Evolutionary conservation across 2,888 invertebrate species (phyloP).

Genomic region (Leptothorax acervorum): DNA sequence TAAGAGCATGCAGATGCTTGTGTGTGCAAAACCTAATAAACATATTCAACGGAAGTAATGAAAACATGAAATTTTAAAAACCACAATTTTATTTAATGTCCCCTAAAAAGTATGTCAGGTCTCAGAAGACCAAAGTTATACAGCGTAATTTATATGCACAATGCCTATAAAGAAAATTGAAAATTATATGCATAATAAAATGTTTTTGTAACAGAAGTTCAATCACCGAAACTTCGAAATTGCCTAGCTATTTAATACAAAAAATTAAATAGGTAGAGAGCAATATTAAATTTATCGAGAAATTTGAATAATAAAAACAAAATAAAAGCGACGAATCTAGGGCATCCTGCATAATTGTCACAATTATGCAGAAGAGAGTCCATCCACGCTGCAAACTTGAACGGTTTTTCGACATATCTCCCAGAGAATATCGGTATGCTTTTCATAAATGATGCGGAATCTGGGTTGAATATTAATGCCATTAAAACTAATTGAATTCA

Average conservation of each 20-base stretch:
- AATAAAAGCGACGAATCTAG: background rate
- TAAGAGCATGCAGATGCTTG: background rate
- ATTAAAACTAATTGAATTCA: constrained; percentile 35
- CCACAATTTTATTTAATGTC: background rate
- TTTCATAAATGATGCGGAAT: background rate
- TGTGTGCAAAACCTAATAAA: background rate
- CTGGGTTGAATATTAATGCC: background rate
- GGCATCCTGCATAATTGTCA: background rate
- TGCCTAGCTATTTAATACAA: background rate
- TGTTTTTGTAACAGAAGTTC: background rate
- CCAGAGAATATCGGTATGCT: background rate
- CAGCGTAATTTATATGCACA: constrained; percentile 19
- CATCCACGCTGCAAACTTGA: background rate
- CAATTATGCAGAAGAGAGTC: background rate
- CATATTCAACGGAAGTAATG: background rate
- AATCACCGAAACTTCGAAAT: background rate
- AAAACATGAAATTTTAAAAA: constrained; percentile 10
- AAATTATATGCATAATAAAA: constrained; percentile 7
- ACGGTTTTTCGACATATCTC: background rate
- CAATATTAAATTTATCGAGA: background rate
- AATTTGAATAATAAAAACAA: background rate
- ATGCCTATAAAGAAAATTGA: background rate
- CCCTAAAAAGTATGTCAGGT: constrained; percentile 4
- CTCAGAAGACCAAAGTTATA: constrained; percentile 10
- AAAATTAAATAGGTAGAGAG: background rate